Evolutionary conservation across 1,140 invertebrate genomes (phyloP), one percentile per base, ranked within the genome.

Genomic region (Rhynchophorus ferrugineus): DNA sequence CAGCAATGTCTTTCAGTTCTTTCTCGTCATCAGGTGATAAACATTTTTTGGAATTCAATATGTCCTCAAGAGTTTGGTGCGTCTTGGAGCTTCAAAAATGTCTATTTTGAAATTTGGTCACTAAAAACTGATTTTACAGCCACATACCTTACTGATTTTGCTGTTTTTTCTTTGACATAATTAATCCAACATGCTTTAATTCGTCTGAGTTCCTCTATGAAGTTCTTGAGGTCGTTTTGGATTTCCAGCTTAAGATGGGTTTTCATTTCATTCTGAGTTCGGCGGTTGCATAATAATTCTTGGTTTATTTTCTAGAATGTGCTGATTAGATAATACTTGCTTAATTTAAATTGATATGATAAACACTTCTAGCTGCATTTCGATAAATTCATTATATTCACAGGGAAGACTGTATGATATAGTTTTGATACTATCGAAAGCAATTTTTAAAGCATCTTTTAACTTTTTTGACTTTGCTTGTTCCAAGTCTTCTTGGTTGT

Each of bases 221-320:
- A 14, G 13, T 38, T 38, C 39, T 45, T 52, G 3, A 13, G 14
- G 39, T 52, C 14, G 17, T 44, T 52, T 52, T 52, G n/a, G 17
- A 45, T 39, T 52, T 44, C 42, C 14, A 24, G 2, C 33, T 52
- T 20, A 11, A 52, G 33, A 6, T 38, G 35, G 17, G 7, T 24
- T 19, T 52, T 52, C n/a, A 52, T 2, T 16, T 52, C 43, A 17
- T 33, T 8, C 29, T 52, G 45, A 33, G 43, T 52, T 45, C 49
- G 21, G 17, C 45, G 34, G 34, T 52, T 52, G 35, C 49, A 52
- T 13, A 52, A 17, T n/a, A 52, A 38, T 1, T 24, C 44, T 29
- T 52, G 42, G 37, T 52, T 52, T n/a, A 52, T 14, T 24, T 52
- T 52, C 22, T 41, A 41, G 3, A 41, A 41, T 18, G 20, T 1